Base-by-base conservation (phyloP, 2,113 vertebrate species). In the Lophius piscatorius region DNA sequence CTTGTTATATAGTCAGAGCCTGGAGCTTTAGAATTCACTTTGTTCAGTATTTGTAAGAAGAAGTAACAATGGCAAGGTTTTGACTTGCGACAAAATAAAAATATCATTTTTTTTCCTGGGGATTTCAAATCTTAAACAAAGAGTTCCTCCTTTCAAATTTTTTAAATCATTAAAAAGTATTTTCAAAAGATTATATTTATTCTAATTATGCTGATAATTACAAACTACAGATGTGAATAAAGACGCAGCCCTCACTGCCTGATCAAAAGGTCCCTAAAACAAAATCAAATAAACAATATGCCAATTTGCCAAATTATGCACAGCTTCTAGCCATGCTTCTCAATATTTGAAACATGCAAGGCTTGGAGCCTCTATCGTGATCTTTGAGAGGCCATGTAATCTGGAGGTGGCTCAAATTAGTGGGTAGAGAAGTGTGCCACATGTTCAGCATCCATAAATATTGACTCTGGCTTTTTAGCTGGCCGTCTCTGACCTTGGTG, bases 371-470 rank as follows among this genome's bases (percentile, higher is more conserved):
- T 65, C 28, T 86, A 84, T 74, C 86, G 75, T 87, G 88, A 90
- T 90, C 85, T 89, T 66, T 3, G 86, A 82, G 78, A 89, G 90
- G 90, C 89, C 83, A 58, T 91, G 89, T 92, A 92, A 92, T 94
- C 93, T 94, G 87, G 88, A 81, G 87, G 88, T 76, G 78, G 91
- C 91, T 92, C 91, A 87, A 90, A 91, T 74, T 88, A 93, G 93
- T 93, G 94, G 94, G 93, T 93, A 93, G 90, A 91, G 93, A 90
- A 92, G 90, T 85, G 91, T 92, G 92, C 92, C 87, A 39, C 92
- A 94, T 94, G 92, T 91, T 92, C 94, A 88, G 89, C 90, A 92
- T 94, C 93, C 93, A 92, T 93, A 93, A 94, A 93, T 94, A 93
- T 95, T 95, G 94, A 93, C 93, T 94, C 73, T 93, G 88, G 93